Percentiles rank a stretch among this genome's conserved stretches.
These are phyloP conservation scores for Callaeas wilsoni DNA, from an alignment of 2,113 vertebrate species.

Conservation along the genomic window DNA sequence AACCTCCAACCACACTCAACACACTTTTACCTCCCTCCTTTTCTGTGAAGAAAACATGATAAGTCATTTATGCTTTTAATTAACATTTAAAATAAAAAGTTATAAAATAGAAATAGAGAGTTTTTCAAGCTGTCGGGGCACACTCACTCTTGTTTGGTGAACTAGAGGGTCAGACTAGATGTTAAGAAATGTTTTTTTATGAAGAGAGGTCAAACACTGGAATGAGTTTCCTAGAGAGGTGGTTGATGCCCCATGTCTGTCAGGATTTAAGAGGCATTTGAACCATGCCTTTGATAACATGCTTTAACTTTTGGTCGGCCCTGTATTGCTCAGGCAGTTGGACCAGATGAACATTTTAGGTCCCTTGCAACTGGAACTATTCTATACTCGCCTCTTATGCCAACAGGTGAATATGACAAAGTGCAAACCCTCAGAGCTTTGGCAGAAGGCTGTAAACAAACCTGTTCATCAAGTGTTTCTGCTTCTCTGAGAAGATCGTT, in stretches of 20 bases:
- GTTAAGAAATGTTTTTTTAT: neutral
- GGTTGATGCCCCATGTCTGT: neutral
- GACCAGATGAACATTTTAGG: neutral
- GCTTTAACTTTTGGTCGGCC: neutral
- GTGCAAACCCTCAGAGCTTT: neutral
- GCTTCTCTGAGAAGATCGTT: constrained; percentile 71
- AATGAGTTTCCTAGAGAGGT: neutral
- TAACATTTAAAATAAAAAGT: neutral
- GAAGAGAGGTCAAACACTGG: neutral
- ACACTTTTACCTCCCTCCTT: neutral
- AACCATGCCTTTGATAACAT: neutral
- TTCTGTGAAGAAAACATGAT: neutral
- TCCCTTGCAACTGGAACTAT: neutral
- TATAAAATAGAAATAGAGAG: neutral
- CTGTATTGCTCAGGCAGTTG: neutral
- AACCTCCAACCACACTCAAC: neutral
- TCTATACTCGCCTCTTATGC: neutral
- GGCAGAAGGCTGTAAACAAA: constrained; percentile 50
- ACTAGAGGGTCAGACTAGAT: neutral
- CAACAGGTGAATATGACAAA: neutral
- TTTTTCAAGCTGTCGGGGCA: neutral
- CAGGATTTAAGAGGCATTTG: neutral
- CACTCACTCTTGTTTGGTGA: neutral
- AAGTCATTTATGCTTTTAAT: neutral
- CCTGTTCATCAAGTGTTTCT: constrained; percentile 75